Evolutionary conservation across 1,140 invertebrate genomes (phyloP), one percentile per base, ranked within the genome.

Genomic region (Drosophila kohkoa): DNA sequence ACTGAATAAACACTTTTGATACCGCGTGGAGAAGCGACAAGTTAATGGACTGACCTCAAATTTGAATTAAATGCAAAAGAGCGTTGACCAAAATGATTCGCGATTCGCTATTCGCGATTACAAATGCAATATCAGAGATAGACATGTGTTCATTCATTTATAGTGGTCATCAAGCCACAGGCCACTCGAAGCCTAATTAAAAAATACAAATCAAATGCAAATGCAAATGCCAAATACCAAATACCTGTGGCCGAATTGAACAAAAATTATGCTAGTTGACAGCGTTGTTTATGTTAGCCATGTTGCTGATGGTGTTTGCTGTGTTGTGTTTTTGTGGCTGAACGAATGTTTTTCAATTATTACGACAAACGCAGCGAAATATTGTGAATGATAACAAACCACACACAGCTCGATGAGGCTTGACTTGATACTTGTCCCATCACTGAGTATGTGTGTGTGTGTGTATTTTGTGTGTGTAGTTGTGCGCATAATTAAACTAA

Each of bases 401-500:
- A 5, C 66, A 57, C 66, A 51, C 35, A 5, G 32, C 58, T 67
- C 64, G 64, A 63, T 68, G 43, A 28, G 15, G 41, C 43, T 57
- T 65, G 41, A 66, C 52, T 55, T 13, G 54, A 20, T 57, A 20
- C 35, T 20, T 57, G 32, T 57, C 13, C 63, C 32, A 30, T 35
- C 32, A n/a, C 20, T 6, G 20, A 43, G 11, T 15, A 11, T 38
- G 13, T 62, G 13, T 35, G 15, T 35, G 25, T 20, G 25, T 20
- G 10, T 10, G 13, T 46, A 25, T 32, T 35, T 35, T 43, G 25
- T 43, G 28, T 57, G 20, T 46, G 43, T 49, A 32, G 30, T 43
- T 49, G 41, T 16, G 58, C 35, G 51, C 79, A 73, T 87, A 86
- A 87, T 86, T 86, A 87, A 87, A 82, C 83, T 71, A 82, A 87